Base-by-base conservation (phyloP, 2,888 invertebrate species). In the Crematogaster levior region DNA sequence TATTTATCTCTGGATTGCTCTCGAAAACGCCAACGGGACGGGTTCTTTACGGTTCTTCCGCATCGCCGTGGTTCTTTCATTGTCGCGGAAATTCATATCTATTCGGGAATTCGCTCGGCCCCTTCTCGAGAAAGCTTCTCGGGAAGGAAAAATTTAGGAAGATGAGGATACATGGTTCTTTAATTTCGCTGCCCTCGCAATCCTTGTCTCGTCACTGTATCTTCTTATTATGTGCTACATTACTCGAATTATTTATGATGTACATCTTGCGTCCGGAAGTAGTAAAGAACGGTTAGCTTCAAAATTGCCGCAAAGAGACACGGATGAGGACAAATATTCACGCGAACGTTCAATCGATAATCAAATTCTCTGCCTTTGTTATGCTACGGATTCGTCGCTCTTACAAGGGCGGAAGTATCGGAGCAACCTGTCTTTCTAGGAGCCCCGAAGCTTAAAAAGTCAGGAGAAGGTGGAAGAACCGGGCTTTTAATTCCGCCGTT, bases 1-100 rank as follows among this genome's bases (percentile, higher is more conserved):
- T 43, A 43, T 73, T 51, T 61, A 46, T 34, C 30, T 10, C 63
- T 51, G 34, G 65, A 65, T 43, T 24, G 43, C 63, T 65, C 63
- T 65, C 43, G 40, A 65, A 43, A 65, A 43, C 43, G 24, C 24
- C 40, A 10, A 18, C 9, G 24, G 21, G 12, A 61, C 40, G 43
- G 43, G 34, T 34, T 18, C 18, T 24, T 63, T 63, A 40, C 18
- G 24, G 18, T 15, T 43, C 1, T 40, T 18, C 40, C 18, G 43
- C 21, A 18, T 15, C 9, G 40, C 18, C 3, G 2, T 4, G 40
- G 18, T 65, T 43, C 27, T 65, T 65, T 65, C 43, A 63, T 43
- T 27, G 18, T 43, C 27, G 18, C 43, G 9, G 18, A 27, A 24
- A 27, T 65, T 65, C 18, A 18, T 43, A 27, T 18, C 9, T 9